Evolutionary conservation across 2,888 invertebrate species (phyloP).

Genomic region (Stenodera caucasica): DNA sequence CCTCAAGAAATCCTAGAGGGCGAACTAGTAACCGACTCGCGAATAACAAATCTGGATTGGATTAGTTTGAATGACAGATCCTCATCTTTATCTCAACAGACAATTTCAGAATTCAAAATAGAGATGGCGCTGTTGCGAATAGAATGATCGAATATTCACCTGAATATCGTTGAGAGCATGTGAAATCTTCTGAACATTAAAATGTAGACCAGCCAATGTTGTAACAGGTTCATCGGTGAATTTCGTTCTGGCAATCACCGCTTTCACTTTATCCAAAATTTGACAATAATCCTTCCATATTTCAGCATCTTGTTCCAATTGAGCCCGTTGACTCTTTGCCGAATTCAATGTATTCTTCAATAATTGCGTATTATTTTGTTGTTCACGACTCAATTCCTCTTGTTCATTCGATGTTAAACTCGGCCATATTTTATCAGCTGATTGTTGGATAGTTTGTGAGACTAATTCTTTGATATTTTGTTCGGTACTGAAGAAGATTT

Average conservation of each 20-base stretch:
- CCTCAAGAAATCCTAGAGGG: too few relatives aligned
- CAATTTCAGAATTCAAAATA: too few relatives aligned
- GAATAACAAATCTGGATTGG: too few relatives aligned
- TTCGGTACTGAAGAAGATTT: slow-evolving; percentile 81
- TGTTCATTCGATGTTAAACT: slow-evolving; percentile 79
- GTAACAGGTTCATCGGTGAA: slow-evolving; percentile 80
- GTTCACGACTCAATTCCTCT: slow-evolving; percentile 78
- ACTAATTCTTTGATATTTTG: slow-evolving; percentile 77
- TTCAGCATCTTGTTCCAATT: slow-evolving; percentile 79
- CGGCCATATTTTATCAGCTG: slow-evolving; percentile 87
- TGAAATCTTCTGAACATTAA: slow-evolving; percentile 80
- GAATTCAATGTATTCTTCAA: slow-evolving; percentile 81
- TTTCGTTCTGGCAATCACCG: slow-evolving; percentile 72
- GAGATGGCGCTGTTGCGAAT: too few relatives aligned
- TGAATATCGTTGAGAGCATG: slow-evolving; percentile 74
- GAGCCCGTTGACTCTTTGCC: slow-evolving; percentile 78
- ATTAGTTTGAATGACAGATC: too few relatives aligned
- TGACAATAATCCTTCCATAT: slow-evolving; percentile 85
- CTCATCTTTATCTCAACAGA: too few relatives aligned
- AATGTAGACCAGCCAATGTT: slow-evolving; percentile 78
- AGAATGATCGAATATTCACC: slow-evolving; percentile 67
- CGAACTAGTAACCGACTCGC: too few relatives aligned
- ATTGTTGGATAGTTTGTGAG: slow-evolving; percentile 78
- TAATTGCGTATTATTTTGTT: slow-evolving; percentile 78
- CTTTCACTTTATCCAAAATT: slow-evolving; percentile 74